phyloP scores from a whole-genome alignment of 2,888 invertebrate species.

The Spicauda simplicius region DNA sequence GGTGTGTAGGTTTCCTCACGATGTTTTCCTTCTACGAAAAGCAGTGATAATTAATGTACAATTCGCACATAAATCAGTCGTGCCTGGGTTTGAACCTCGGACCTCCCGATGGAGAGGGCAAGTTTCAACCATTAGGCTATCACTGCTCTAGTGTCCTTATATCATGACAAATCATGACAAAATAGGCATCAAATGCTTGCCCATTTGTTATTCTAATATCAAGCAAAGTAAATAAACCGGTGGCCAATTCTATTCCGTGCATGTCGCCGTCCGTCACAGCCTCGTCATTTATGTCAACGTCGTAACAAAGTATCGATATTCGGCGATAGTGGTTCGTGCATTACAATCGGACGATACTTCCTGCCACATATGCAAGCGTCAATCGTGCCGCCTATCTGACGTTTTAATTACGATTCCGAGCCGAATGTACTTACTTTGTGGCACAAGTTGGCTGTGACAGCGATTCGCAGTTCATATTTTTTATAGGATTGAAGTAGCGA shows the following conservation, averaged over 20 bases:
- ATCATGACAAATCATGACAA: no score
- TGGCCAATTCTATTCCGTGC: not conserved
- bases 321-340: constrained; percentile 21
- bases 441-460: constrained; percentile 39
- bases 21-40: no score
- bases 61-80: no score
- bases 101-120: no score
- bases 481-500: no score
- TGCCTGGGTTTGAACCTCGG: no score
- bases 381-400: constrained; percentile 73
- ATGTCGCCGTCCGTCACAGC: not conserved
- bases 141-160: no score
- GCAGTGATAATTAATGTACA: no score
- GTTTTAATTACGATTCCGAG: constrained; percentile 77
- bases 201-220: no score
- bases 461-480: not conserved
- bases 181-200: no score
- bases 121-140: no score
- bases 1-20: no score
- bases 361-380: constrained; percentile 60
- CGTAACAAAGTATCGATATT: constrained; percentile 19
- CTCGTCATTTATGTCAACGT: not conserved
- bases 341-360: constrained; percentile 45
- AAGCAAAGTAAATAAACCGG: not conserved
- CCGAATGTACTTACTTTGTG: constrained; percentile 51